Conservation (phyloP, 2,113 vertebrate species). For the Cephalopterus ornatus region DNA sequence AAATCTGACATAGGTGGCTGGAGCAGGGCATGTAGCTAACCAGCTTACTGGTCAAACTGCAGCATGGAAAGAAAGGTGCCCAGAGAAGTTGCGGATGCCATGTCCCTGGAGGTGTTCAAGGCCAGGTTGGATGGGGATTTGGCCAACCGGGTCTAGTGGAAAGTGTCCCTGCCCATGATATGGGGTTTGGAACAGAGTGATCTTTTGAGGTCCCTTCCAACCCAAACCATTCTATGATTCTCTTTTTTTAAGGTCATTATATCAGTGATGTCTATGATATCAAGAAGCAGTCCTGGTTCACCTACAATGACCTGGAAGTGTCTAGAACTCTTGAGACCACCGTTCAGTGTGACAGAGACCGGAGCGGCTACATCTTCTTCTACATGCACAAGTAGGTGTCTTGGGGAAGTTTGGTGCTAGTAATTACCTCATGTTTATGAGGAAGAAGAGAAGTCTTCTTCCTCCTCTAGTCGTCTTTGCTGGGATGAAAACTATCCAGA, state of each 20-base stretch:
- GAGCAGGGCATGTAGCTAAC: not conserved
- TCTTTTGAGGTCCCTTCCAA: not conserved
- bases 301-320: conserved; percentile 95
- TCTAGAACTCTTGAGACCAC: conserved; percentile 89
- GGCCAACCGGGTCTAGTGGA: not conserved
- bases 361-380: conserved; percentile 98
- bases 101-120: not conserved
- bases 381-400: conserved; percentile 96
- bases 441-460: not conserved
- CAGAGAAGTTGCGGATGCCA: not conserved
- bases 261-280: conserved; percentile 97
- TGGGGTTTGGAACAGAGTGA: not conserved
- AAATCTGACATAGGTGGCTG: not conserved
- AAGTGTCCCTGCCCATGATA: not conserved
- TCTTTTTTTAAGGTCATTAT: conserved; percentile 86
- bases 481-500: not conserved
- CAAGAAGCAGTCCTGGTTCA: conserved; percentile 97
- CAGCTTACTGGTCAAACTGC: not conserved
- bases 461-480: not conserved
- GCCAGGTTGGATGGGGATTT: not conserved
- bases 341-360: conserved; percentile 89
- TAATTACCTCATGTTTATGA: not conserved
- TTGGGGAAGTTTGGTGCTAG: not conserved
- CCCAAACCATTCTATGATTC: not conserved
- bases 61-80: not conserved